phyloP scores from a whole-genome alignment of 2,113 vertebrate genomes.

The Rhinichthys klamathensis region DNA sequence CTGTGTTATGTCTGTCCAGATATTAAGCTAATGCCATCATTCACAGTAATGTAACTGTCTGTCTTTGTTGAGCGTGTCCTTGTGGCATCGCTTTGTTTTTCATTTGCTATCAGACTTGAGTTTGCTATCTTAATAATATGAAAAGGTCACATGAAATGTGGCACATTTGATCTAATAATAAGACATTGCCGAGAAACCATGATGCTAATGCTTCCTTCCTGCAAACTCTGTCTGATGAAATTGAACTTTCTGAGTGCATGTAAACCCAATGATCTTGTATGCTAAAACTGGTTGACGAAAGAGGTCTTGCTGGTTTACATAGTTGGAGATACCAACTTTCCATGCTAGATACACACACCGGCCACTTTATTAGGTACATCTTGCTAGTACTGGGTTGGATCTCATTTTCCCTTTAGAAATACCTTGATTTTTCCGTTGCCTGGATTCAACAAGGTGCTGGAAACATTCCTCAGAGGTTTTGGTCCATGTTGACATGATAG shows the following conservation, averaged over 20 bases:
- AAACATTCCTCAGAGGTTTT: too few relatives aligned
- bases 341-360: neutral
- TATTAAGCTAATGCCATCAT: neutral
- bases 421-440: too few relatives aligned
- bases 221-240: neutral
- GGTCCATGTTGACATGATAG: too few relatives aligned
- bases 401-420: too few relatives aligned
- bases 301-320: neutral
- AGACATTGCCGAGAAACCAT: neutral
- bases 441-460: too few relatives aligned
- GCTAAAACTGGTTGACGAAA: neutral
- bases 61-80: conserved; percentile 20
- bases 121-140: conserved; percentile 6
- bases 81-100: conserved; percentile 34
- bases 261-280: neutral
- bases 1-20: conserved; percentile 44
- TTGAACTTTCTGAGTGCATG: neutral
- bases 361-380: too few relatives aligned
- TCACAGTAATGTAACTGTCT: neutral
- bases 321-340: neutral
- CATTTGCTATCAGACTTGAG: conserved; percentile 29
- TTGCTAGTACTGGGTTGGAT: too few relatives aligned
- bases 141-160: conserved; percentile 15
- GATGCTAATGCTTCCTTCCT: neutral
- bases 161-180: conserved; percentile 17